Conservation (phyloP, 2,797 vertebrate genomes). For the Anniella stebbinsi region DNA sequence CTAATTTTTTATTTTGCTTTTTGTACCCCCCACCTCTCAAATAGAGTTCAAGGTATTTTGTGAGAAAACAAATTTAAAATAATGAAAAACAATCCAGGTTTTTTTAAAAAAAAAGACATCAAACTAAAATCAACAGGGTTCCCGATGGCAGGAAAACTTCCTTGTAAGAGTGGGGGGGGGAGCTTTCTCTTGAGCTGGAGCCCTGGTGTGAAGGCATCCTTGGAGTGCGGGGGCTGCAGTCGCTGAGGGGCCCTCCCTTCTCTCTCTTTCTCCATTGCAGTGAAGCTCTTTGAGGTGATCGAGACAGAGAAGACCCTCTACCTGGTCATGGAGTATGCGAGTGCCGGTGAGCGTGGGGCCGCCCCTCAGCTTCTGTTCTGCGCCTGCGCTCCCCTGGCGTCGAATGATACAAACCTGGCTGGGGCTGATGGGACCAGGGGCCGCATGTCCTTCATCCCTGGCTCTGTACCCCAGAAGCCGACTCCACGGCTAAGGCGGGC, state of each 20-base stretch:
- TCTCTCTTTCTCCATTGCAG: conserved; percentile 71
- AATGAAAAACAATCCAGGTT: neutral
- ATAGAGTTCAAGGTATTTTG: too few species aligned
- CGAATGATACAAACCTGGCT: too few species aligned
- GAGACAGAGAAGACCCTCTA: conserved; percentile 94
- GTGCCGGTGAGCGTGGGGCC: conserved; percentile 84
- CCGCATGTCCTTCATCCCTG: neutral
- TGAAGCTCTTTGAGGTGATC: conserved; percentile 94
- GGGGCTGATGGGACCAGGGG: too few species aligned
- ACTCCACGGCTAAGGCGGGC: too few species aligned
- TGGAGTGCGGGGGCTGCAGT: too few species aligned
- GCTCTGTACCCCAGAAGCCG: neutral
- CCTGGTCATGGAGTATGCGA: conserved; percentile 95
- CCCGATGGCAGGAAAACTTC: neutral
- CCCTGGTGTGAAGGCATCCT: neutral
- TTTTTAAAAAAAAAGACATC: neutral
- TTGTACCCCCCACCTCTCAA: too few species aligned
- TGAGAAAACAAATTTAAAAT: neutral
- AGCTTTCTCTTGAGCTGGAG: neutral
- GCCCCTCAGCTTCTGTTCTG: accelerated
- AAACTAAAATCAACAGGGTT: neutral
- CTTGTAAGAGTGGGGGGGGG: neutral
- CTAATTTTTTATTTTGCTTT: too few species aligned
- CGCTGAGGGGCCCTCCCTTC: neutral
- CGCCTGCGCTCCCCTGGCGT: neutral